Percentiles rank a stretch among this genome's conserved stretches.
phyloP scores from a whole-genome alignment of 2,888 invertebrate genomes.

The Lypha dubia region DNA sequence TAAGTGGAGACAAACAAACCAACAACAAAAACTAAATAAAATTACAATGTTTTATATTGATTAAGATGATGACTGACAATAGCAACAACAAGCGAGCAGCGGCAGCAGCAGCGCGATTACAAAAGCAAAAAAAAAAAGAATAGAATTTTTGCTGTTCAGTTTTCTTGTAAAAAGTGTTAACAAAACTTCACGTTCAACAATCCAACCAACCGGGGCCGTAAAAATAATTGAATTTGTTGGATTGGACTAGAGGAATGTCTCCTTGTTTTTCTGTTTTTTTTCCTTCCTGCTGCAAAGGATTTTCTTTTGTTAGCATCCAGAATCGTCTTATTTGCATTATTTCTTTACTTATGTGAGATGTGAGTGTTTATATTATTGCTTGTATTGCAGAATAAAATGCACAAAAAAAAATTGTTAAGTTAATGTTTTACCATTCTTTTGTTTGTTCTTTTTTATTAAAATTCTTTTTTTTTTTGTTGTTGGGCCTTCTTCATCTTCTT shows the following conservation, averaged over 20 bases:
- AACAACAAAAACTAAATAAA: constrained; percentile 7
- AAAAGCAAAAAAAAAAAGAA: too few relatives aligned
- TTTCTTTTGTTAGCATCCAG: constrained; percentile 14
- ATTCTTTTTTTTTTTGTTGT: not conserved
- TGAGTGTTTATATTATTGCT: not conserved
- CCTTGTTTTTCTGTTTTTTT: not conserved
- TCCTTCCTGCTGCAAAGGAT: not conserved
- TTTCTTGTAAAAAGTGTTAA: constrained; percentile 56
- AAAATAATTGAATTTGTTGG: constrained; percentile 66
- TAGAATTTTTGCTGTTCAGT: constrained; percentile 26
- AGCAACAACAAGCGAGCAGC: too few relatives aligned
- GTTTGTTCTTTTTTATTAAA: constrained; percentile 46
- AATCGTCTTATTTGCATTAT: constrained; percentile 60
- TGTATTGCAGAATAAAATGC: too few relatives aligned
- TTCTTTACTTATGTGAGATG: constrained; percentile 1
- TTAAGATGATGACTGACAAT: constrained; percentile 36
- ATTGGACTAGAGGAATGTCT: constrained; percentile 26
- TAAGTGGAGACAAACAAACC: not conserved
- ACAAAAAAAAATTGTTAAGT: constrained; percentile 47
- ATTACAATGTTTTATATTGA: constrained; percentile 50
- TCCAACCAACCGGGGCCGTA: constrained; percentile 21
- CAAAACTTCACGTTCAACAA: constrained; percentile 57
- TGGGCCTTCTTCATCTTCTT: not conserved
- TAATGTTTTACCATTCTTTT: constrained; percentile 62
- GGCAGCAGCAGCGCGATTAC: not conserved